phyloP scores from a whole-genome alignment of 37 sponge, comb jelly and placozoan species.

The Chondrilla cf. caribensis region DNA sequence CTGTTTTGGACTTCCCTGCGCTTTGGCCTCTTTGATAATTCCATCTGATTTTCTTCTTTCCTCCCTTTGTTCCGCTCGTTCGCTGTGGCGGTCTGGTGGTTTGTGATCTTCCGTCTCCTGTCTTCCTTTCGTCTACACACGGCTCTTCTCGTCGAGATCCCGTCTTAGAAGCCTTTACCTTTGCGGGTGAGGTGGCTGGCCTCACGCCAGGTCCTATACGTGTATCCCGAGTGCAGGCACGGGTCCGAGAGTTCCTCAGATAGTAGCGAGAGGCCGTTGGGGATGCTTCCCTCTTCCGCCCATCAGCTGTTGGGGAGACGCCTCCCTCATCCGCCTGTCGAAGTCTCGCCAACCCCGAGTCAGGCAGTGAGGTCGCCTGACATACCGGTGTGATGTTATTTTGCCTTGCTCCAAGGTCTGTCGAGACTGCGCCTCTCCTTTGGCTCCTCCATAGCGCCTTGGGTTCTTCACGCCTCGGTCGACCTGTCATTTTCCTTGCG shows the following conservation, averaged over 20 bases:
- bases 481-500: neutral
- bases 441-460: conserved; percentile 6
- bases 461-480: conserved; percentile 18
- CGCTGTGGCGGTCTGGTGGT: neutral
- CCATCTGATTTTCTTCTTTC: neutral
- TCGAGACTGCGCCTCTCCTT: conserved; percentile 10
- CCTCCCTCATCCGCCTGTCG: conserved; percentile 14
- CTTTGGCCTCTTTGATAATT: neutral
- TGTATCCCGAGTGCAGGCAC: neutral
- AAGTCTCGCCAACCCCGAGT: conserved; percentile 5
- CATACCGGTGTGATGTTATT: neutral
- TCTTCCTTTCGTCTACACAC: neutral
- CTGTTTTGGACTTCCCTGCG: neutral
- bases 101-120: neutral
- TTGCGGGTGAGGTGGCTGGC: too few relatives aligned
- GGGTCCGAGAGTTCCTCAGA: conserved; percentile 13
- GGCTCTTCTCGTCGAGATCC: neutral
- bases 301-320: conserved; percentile 14
- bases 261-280: conserved; percentile 18
- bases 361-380: conserved; percentile 7
- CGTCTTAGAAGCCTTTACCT: too few relatives aligned
- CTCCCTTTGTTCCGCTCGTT: too few relatives aligned
- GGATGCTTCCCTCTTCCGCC: conserved; percentile 18
- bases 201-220: neutral
- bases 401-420: conserved; percentile 3